Base-by-base conservation (phyloP, 2,888 invertebrate genomes). In the Nomada lathburiana region DNA sequence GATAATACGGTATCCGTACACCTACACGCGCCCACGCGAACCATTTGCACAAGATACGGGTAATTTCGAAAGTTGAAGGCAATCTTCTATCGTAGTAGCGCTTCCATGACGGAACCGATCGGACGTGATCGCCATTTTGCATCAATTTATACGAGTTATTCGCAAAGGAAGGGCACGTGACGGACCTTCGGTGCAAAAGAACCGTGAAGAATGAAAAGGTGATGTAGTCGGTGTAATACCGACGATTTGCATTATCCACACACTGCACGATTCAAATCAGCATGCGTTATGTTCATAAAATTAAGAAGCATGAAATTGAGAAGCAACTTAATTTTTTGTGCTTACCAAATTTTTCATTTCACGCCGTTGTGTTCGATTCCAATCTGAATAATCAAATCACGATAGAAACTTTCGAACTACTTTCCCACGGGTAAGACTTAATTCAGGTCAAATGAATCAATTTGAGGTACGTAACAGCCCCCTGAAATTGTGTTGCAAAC, bases 1-100 rank as follows among this genome's bases (percentile, higher is more conserved):
- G 79, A 84, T 82, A 86, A 83, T 71, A 80, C 78, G 55, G 60
- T 76, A 70, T 80, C 47, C 57, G 80, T 73, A 84, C 90, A 88
- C 90, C 88, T 82, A 88, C 87, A 55, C 60, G 62, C 86, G 76
- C 90, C 90, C 88, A 89, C 89, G 86, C 86, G 55, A 63, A 52
- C 70, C 69, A 82, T 83, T 86, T 86, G 76, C 74, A 69, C 73
- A 74, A 68, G 64, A 70, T 80, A 75, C 80, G 42, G 76, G 75
- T 76, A 83, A 77, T 72, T 72, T 82, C 69, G 63, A 76, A 75
- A 81, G 82, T 75, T 23, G 80, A 68, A 68, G 79, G 68, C 42
- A 36, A 79, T 76, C 78, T 36, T 79, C 63, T 69, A 50, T 57
- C 16, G 62, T 52, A 42, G 68, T 76, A 79, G 69, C 64, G 44